Evolutionary conservation across 1,140 invertebrate genomes (phyloP).

Genomic region (Bombus impatiens): DNA sequence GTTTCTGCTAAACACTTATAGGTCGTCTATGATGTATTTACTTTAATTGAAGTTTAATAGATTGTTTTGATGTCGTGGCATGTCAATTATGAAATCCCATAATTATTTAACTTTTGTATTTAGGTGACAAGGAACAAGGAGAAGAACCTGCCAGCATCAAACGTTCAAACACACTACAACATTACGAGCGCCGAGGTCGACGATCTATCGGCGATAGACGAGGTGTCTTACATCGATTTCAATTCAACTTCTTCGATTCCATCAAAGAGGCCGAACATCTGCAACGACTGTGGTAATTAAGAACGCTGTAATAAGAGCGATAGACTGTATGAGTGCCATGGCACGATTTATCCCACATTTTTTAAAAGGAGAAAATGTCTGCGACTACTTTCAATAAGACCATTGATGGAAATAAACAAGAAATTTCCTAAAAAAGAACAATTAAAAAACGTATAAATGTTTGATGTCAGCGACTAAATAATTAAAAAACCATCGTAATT

Average conservation of each 20-base stretch:
- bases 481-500: not conserved
- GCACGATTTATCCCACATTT: not conserved
- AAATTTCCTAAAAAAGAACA: not conserved
- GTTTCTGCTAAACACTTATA: not conserved
- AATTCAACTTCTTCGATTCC: slow-evolving; percentile 60
- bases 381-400: not conserved
- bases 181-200: slow-evolving; percentile 60
- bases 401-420: not conserved
- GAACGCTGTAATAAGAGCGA: not conserved
- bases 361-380: not conserved
- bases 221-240: slow-evolving; percentile 72
- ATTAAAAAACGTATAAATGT: not conserved
- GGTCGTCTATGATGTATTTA: not conserved
- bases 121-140: slow-evolving; percentile 59
- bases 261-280: slow-evolving; percentile 70
- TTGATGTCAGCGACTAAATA: not conserved
- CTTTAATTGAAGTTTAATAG: not conserved
- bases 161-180: slow-evolving; percentile 68
- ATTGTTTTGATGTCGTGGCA: not conserved
- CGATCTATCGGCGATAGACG: slow-evolving; percentile 57
- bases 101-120: not conserved
- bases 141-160: slow-evolving; percentile 62
- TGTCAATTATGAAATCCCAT: not conserved
- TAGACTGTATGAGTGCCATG: not conserved
- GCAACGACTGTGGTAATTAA: slow-evolving; percentile 77